Base-by-base conservation (phyloP, 2,888 invertebrate species). In the Brenthis daphne region DNA sequence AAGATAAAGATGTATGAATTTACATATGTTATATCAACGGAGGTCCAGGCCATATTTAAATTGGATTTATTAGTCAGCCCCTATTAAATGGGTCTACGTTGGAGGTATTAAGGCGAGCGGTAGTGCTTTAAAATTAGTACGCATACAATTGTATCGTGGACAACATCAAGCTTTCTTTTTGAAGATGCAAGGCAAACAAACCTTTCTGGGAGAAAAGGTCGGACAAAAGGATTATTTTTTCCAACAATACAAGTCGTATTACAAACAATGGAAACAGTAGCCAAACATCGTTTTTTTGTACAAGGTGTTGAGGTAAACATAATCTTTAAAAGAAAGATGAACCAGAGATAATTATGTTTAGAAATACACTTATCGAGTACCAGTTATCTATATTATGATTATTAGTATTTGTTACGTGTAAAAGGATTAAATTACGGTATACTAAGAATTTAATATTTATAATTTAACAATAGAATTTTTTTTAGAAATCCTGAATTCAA, bases 1-100 rank as follows among this genome's bases (percentile, higher is more conserved):
- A 88, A 90, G 92, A 92, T 92, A 92, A 92, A 90, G 90, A 89
- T 84, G 91, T 92, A 91, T 90, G 85, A 80, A 92, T 92, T 91
- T 87, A 92, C 92, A 92, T 92, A 91, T 90, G 91, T 90, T 90
- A 89, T 91, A 87, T 89, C 89, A 90, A 83, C 74, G 87, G 87
- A 85, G 87, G 90, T 86, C 89, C 86, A 82, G 85, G 81, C 78
- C 80, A 88, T 86, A 85, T 92, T 91, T 92, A 91, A 92, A 92
- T 92, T 90, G 91, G 87, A 92, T 91, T 92, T 92, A 91, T 91
- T 90, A 90, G 90, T 85, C 84, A 84, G 82, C 82, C 76, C 82
- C 83, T 79, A 86, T 87, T 85, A 89, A 87, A 78, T 78, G 80
- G 81, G 80, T 79, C 90, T 77, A 84, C 86, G 89, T 88, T 84